phyloP scores from a whole-genome alignment of 2,113 vertebrate genomes.

The Geothlypis trichas region DNA sequence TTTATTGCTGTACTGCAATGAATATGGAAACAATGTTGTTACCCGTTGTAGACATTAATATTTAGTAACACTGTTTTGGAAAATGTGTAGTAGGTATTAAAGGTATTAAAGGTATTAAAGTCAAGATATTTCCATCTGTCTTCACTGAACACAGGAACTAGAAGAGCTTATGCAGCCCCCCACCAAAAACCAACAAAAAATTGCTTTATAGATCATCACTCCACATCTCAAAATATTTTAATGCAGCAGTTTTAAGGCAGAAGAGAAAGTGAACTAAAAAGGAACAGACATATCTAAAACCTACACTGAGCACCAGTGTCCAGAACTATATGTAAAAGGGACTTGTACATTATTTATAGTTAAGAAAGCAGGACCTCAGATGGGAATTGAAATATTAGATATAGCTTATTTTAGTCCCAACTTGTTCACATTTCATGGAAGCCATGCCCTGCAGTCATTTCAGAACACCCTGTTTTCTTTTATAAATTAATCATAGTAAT shows the following conservation, averaged over 20 bases:
- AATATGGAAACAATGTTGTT: background rate
- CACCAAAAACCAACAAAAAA: background rate
- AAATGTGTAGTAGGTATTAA: background rate
- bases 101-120: background rate
- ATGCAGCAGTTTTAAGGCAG: background rate
- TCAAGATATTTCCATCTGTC: background rate
- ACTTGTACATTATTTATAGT: constrained; percentile 32
- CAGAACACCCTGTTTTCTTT: background rate
- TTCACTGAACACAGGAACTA: background rate
- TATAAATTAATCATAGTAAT: constrained; percentile 30
- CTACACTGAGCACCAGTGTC: background rate
- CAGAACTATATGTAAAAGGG: background rate
- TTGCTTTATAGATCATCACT: background rate
- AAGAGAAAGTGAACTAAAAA: background rate
- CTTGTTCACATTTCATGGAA: background rate
- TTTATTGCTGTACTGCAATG: background rate
- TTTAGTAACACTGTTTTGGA: background rate
- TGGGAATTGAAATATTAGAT: constrained; percentile 32
- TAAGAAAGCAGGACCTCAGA: background rate
- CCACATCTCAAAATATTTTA: background rate
- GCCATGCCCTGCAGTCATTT: background rate
- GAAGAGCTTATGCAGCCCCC: background rate
- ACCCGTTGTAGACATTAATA: background rate
- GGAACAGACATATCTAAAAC: background rate
- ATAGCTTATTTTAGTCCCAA: background rate